Evolutionary conservation across 2,797 vertebrate genomes (phyloP).

Genomic region (Onychomys torridus): DNA sequence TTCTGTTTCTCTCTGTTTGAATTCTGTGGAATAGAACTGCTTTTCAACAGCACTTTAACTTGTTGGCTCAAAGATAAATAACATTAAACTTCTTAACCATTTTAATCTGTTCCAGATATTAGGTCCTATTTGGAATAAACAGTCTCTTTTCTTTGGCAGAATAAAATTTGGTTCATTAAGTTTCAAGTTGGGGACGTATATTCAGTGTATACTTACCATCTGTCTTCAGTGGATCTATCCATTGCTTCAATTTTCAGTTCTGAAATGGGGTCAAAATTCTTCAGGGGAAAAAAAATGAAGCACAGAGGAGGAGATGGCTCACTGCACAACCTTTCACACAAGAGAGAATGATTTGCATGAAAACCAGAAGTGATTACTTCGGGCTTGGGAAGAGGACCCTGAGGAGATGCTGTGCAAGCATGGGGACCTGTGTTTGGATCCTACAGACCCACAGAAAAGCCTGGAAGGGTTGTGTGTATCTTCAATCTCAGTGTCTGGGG

Average conservation of each 20-base stretch:
- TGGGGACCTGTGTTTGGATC: background rate
- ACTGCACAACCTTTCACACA: background rate
- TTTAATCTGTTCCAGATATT: conserved; percentile 59
- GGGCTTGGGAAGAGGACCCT: background rate
- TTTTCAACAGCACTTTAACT: conserved; percentile 53
- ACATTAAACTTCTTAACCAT: conserved; percentile 40
- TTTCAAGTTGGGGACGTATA: background rate
- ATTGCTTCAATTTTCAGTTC: conserved; percentile 45
- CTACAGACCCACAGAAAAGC: background rate
- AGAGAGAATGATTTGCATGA: background rate
- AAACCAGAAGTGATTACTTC: background rate
- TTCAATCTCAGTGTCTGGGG: background rate
- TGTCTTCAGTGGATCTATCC: background rate
- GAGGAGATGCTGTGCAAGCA: background rate
- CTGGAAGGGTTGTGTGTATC: too few species aligned
- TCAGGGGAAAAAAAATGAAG: background rate
- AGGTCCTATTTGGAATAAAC: conserved; percentile 28
- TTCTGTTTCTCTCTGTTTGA: conserved; percentile 29
- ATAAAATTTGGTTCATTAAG: conserved; percentile 26
- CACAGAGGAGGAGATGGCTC: background rate
- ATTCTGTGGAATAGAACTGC: conserved; percentile 32
- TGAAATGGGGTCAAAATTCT: background rate
- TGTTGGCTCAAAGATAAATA: conserved; percentile 54
- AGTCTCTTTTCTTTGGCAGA: conserved; percentile 30
- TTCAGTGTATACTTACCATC: background rate